Percentiles rank a stretch among this genome's conserved stretches.
phyloP scores from a whole-genome alignment of 2,797 vertebrate genomes.

The Silurus aristotelis region DNA sequence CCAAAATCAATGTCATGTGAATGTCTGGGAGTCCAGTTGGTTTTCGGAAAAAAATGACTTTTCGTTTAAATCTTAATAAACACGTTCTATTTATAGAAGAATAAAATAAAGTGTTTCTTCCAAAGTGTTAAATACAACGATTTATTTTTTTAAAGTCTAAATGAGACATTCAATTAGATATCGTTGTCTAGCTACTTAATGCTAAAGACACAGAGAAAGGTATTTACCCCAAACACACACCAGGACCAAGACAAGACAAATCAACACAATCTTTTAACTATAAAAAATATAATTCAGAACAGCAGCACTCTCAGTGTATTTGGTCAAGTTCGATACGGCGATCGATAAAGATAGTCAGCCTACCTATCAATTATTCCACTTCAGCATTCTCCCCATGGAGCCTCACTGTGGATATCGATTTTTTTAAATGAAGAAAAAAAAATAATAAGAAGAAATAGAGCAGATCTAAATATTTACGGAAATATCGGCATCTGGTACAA shows the following conservation, averaged over 20 bases:
- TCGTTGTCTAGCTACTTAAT: background rate
- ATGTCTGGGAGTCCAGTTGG: slow-evolving; percentile 70
- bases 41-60: slow-evolving; percentile 21
- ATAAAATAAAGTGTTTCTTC: background rate
- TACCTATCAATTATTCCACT: slow-evolving; percentile 85
- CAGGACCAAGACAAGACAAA: slow-evolving; percentile 51
- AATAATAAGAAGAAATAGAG: background rate
- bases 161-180: background rate
- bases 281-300: slow-evolving; percentile 79
- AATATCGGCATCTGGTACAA: background rate
- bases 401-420: background rate
- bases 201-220: background rate
- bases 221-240: background rate
- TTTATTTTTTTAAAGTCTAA: no score
- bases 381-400: slow-evolving; percentile 76
- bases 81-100: background rate
- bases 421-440: background rate
- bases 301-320: slow-evolving; percentile 85
- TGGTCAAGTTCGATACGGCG: slow-evolving; percentile 77
- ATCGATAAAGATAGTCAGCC: slow-evolving; percentile 84
- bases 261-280: slow-evolving; percentile 71
- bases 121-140: background rate
- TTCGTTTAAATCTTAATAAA: slow-evolving; percentile 25
- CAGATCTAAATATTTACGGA: background rate
- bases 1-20: slow-evolving; percentile 87